Conservation (phyloP, 2,113 vertebrate species). For the Raja brachyura region DNA sequence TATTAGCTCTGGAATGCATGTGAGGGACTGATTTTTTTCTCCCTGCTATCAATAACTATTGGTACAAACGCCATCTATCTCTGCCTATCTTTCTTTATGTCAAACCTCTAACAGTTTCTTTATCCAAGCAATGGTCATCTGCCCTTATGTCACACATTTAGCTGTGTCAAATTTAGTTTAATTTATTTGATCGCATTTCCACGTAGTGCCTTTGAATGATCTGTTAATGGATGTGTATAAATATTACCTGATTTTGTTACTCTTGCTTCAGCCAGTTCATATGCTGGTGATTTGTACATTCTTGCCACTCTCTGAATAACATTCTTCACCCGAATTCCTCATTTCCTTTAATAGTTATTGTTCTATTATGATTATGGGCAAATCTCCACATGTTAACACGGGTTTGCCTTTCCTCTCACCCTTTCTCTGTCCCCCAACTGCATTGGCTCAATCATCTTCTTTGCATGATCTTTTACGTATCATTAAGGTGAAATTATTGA, state of each 20-base stretch:
- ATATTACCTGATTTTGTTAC: not conserved
- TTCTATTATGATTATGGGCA: not conserved
- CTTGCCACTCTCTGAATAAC: no score
- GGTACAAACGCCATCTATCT: not conserved
- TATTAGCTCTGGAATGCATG: no score
- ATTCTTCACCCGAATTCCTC: no score
- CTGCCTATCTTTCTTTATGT: not conserved
- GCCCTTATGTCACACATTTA: not conserved
- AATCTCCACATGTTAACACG: not conserved
- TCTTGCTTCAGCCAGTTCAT: no score
- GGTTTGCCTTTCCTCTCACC: no score
- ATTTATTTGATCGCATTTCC: no score
- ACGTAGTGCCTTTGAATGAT: not conserved
- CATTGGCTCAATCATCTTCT: not conserved
- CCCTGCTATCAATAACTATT: not conserved
- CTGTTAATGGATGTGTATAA: conserved; percentile 8
- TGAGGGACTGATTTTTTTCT: not conserved
- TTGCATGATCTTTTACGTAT: not conserved
- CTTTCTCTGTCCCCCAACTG: no score
- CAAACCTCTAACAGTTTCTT: not conserved
- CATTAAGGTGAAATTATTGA: not conserved
- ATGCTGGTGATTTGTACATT: no score
- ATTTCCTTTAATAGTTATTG: no score
- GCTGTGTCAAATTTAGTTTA: not conserved
- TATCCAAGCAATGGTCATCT: not conserved